A percentile compares a stretch with the other conserved stretches of the same genome.
Evolutionary conservation across 2,888 invertebrate genomes (phyloP).

Genomic region (Dicranocentrus wangi): DNA sequence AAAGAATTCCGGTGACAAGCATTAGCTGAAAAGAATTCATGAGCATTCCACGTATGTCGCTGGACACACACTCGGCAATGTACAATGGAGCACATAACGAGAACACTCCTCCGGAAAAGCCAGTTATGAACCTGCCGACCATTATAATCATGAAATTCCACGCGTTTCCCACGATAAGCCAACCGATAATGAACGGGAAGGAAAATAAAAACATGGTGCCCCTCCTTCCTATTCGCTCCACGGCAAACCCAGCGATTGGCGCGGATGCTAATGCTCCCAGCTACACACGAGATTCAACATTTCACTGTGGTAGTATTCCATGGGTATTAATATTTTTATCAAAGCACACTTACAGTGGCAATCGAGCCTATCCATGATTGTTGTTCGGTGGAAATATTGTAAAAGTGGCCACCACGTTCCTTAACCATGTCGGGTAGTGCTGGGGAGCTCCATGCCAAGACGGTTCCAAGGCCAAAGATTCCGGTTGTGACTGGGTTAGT

Average conservation of each 20-base stretch:
- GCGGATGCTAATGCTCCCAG: constrained; percentile 64
- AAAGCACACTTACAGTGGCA: constrained; percentile 73
- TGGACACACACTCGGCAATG: constrained; percentile 88
- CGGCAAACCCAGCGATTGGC: constrained; percentile 69
- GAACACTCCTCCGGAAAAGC: constrained; percentile 84
- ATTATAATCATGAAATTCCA: constrained; percentile 75
- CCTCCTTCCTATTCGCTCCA: constrained; percentile 70
- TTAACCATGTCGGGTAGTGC: constrained; percentile 64
- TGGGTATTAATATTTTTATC: neutral
- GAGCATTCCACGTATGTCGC: constrained; percentile 86
- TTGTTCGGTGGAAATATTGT: constrained; percentile 76
- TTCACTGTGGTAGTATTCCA: neutral
- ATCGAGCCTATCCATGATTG: constrained; percentile 79
- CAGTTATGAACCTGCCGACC: constrained; percentile 75
- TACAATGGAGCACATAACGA: constrained; percentile 89
- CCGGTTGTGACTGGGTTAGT: constrained; percentile 66
- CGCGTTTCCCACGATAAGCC: constrained; percentile 74
- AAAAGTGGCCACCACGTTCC: constrained; percentile 45
- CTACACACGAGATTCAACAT: constrained; percentile 24
- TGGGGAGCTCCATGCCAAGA: constrained; percentile 68
- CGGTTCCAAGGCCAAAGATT: constrained; percentile 69
- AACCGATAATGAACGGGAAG: constrained; percentile 75
- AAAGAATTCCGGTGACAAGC: constrained; percentile 76
- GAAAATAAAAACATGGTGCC: constrained; percentile 64
- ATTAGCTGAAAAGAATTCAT: constrained; percentile 92